phyloP scores from a whole-genome alignment of 2,797 vertebrate genomes.

The Etheostoma perlongum region DNA sequence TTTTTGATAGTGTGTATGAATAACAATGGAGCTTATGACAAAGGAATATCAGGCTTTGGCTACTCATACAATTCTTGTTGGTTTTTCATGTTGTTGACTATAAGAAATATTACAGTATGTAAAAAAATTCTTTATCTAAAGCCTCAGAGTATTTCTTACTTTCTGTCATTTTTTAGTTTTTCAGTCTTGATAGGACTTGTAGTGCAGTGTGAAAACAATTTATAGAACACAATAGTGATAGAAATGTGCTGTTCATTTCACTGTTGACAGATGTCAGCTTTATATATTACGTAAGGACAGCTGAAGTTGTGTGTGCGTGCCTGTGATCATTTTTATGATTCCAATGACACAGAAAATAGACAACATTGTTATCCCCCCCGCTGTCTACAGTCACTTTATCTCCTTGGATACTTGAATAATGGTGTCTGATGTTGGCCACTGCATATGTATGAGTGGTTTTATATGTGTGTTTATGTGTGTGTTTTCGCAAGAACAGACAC shows the following conservation, averaged over 20 bases:
- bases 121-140: background rate
- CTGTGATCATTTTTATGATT: constrained; percentile 32
- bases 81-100: background rate
- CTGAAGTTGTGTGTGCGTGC: constrained; percentile 15
- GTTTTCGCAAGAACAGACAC: constrained; percentile 62
- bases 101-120: background rate
- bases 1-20: background rate
- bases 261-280: constrained; percentile 38
- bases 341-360: constrained; percentile 17
- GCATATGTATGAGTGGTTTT: constrained; percentile 34
- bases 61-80: background rate
- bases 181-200: background rate
- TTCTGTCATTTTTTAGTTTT: background rate
- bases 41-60: background rate
- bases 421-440: constrained; percentile 29
- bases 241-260: constrained; percentile 26
- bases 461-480: constrained; percentile 64
- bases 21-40: background rate
- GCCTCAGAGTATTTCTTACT: background rate
- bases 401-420: constrained; percentile 33
- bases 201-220: background rate
- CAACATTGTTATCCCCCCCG: background rate
- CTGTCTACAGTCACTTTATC: constrained; percentile 23
- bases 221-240: background rate
- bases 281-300: constrained; percentile 19